Base-by-base conservation (phyloP, 2,797 vertebrate genomes). In the Enteromius anoplus region DNA sequence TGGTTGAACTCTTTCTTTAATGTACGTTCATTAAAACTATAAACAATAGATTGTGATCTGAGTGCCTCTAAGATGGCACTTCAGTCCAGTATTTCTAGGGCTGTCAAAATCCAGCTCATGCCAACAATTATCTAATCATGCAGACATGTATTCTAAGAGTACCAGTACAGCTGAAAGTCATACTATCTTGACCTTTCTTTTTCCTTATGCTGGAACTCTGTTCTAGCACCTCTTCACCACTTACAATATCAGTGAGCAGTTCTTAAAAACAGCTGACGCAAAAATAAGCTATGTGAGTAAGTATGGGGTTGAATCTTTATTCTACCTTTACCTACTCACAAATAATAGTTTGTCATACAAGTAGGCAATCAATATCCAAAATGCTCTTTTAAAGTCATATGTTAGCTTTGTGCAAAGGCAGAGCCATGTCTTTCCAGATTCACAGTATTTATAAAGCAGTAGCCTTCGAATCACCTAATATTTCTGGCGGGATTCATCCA, bases 201-300 rank as follows among this genome's bases (percentile, higher is more conserved):
- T 80, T 66, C 19, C 29, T 73, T 53, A n/a, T 11, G 29, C 19
- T 80, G 70, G 40, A 71, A 68, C 79, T 84, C 78, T 66, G 62
- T 75, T 69, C 70, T 69, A 53, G 51, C 69, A 55, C n/a, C 34
- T 66, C 70, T 72, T 72, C 70, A 72, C 2, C 8, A 15, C 70
- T 75, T 69, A 84, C 71, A 79, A 73, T 37, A 49, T 80, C 34
- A 66, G 45, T 19, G 32, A 53, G 70, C 47, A 0, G 26, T 29
- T 72, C 47, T 53, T 72, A 32, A 72, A 72, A 4, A 69, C 19
- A n/a, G 66, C 15, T 7, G 7, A 69, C 0, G 0, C 17, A 37
- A 68, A 68, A n/a, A 66, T 11, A 40, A 9, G 37, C 37, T 40
- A 40, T 40, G 37, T 9, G 37, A 40, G 8, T 40, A 40, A 40